A percentile compares a stretch with the other conserved stretches of the same genome.
These are phyloP conservation scores for Calyptommatus sinebrachiatus DNA, from an alignment of 2,113 vertebrate species.

Conservation along the genomic window DNA sequence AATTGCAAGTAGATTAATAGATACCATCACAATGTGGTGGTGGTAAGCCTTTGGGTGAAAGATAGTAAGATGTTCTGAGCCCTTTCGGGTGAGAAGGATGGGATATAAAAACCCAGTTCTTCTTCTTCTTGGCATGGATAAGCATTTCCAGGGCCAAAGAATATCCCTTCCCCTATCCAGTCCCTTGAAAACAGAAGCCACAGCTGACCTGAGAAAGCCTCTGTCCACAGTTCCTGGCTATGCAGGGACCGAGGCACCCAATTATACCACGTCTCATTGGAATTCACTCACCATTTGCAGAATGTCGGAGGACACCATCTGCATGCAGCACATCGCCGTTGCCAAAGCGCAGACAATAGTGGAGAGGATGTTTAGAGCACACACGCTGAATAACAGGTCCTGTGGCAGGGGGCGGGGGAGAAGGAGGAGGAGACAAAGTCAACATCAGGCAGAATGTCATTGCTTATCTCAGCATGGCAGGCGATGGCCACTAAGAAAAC, in stretches of 20 bases:
- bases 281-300: constrained; percentile 92
- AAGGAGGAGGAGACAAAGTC: neutral
- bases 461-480: constrained; percentile 23
- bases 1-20: too few species aligned
- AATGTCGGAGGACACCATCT: constrained; percentile 97
- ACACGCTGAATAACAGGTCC: constrained; percentile 97
- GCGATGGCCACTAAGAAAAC: constrained; percentile 18
- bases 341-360: constrained; percentile 97
- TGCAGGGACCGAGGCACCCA: neutral
- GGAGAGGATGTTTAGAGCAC: constrained; percentile 95
- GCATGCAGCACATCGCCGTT: constrained; percentile 99
- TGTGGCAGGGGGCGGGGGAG: constrained; percentile 44
- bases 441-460: constrained; percentile 50
- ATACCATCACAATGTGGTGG: too few species aligned
- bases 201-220: neutral
- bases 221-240: rapidly evolving
- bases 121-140: too few species aligned
- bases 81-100: too few species aligned
- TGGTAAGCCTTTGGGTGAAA: too few species aligned
- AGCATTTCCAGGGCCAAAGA: neutral
- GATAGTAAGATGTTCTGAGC: too few species aligned
- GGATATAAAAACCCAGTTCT: too few species aligned
- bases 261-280: constrained; percentile 9
- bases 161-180: neutral
- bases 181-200: neutral